phyloP scores from a whole-genome alignment of 2,113 vertebrate genomes.

The Sceloporus tristichus region DNA sequence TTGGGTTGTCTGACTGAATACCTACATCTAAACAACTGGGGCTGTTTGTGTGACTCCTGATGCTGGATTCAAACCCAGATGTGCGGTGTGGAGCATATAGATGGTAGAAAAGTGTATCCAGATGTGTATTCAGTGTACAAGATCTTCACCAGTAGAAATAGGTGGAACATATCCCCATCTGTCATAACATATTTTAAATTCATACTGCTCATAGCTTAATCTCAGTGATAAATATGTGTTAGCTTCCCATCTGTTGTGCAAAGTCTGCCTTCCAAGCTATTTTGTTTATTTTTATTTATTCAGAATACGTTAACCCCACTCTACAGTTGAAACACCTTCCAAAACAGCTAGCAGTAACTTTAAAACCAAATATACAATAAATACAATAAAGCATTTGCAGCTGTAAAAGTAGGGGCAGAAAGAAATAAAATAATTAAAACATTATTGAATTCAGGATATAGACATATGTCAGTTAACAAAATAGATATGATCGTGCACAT shows the following conservation, averaged over 20 bases:
- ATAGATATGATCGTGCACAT: too few relatives aligned
- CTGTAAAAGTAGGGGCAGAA: background rate
- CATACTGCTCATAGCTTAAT: background rate
- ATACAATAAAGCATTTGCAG: background rate
- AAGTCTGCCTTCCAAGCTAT: background rate
- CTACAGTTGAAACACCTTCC: background rate
- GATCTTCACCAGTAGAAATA: background rate
- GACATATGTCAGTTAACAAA: too few relatives aligned
- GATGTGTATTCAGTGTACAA: background rate
- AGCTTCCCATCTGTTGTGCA: background rate
- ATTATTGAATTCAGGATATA: background rate
- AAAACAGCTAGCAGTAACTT: background rate
- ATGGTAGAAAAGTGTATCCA: background rate
- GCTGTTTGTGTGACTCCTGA: background rate
- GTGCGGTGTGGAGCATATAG: background rate
- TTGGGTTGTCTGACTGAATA: background rate
- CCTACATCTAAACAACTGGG: background rate
- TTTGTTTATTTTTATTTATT: background rate
- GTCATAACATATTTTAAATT: slow-evolving; percentile 8
- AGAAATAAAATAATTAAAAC: background rate
- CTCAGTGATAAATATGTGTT: background rate
- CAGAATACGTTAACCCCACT: background rate
- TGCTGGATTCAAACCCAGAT: background rate
- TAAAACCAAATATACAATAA: background rate
- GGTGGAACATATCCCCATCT: background rate